Conservation (phyloP, 2,113 vertebrate species). For the Lates calcarifer region DNA sequence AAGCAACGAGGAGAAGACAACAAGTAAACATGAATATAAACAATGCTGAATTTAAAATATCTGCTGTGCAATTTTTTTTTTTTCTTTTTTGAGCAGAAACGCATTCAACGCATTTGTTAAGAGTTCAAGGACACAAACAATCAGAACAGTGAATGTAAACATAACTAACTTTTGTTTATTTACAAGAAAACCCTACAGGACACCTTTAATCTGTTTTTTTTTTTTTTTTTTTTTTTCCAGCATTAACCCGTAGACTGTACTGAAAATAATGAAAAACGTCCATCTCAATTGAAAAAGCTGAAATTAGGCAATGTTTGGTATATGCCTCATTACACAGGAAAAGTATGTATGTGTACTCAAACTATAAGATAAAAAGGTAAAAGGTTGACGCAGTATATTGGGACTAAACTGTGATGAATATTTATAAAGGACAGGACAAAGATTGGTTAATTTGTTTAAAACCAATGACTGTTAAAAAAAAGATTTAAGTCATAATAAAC, state of each 20-base stretch:
- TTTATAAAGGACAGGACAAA: not conserved
- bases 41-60: not conserved
- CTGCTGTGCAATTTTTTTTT: not conserved
- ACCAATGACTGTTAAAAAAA: not conserved
- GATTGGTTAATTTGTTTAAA: not conserved
- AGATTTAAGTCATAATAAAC: slow-evolving; percentile 32
- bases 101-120: not conserved
- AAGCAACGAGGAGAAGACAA: not conserved
- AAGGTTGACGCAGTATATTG: not conserved
- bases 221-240: no score
- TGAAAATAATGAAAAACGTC: not conserved
- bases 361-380: not conserved
- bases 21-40: not conserved
- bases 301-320: no score
- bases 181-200: no score
- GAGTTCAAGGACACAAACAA: not conserved
- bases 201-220: not conserved
- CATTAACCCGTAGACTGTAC: no score
- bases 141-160: not conserved
- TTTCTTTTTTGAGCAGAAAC: not conserved
- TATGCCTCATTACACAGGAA: not conserved
- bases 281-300: not conserved
- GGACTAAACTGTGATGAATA: not conserved
- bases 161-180: not conserved
- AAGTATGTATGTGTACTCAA: not conserved